Evolutionary conservation across 2,113 vertebrate genomes (phyloP), one percentile per base, ranked within the genome.

Genomic region (Peucedramus taeniatus): DNA sequence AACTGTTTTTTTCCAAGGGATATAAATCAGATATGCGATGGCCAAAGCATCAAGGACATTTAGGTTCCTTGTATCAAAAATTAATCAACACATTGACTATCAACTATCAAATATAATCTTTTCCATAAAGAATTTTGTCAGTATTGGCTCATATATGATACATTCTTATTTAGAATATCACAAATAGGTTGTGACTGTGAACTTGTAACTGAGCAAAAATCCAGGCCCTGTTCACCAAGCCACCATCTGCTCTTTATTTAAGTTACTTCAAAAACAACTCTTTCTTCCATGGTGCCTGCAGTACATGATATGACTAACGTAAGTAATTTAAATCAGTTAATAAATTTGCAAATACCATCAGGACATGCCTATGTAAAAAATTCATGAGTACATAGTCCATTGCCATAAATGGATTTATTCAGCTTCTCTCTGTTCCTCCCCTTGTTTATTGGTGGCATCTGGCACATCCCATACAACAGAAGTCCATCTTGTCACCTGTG

Each of bases 171-270:
- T 75, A 51, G 45, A 64, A 7, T 72, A 61, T 71, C 85, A 72
- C 50, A 96, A 89, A 89, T 42, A 64, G 4, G 20, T 76, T 93
- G 40, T 81, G 54, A 69, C 35, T 61, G 27, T 8, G 10, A 79
- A 87, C 57, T 33, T 93, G 65, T 30, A 68, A 87, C 56, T 44
- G n/a, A 96, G 35, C 40, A 69, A 40, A 87, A 76, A 89, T 69
- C 21, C 21, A 79, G 40, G 18, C 49, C 50, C 40, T 61, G 42
- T 33, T 89, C 82, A 85, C 33, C 37, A 87, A 89, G 45, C 28
- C n/a, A 53, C 86, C 69, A 80, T 83, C 91, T 94, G 89, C 63
- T 95, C 75, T 90, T 83, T 87, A 87, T 89, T 91, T 85, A 82
- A 76, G 59, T 83, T 90, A 51, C 70, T 83, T 88, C 23, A 72